Conservation (phyloP, 2,113 vertebrate species). For the Spilogale gracilis region DNA sequence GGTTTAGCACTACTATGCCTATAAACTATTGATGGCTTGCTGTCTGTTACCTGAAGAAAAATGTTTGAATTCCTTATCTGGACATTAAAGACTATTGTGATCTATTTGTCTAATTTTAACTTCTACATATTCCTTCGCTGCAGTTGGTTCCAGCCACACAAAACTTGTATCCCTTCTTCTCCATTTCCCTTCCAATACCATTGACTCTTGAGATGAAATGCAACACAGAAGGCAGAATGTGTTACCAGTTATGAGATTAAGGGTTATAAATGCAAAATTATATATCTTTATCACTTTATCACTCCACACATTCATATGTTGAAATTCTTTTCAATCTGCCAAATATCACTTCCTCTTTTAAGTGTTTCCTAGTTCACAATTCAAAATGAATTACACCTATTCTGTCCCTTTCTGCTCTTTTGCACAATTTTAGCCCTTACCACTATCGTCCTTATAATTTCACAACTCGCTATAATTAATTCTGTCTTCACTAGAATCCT, state of each 20-base stretch:
- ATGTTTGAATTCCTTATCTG: neutral
- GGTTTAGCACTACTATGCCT: neutral
- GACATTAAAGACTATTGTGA: neutral
- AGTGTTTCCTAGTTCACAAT: neutral
- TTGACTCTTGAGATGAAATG: neutral
- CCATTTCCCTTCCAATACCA: neutral
- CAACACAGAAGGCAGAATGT: neutral
- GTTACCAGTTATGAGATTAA: neutral
- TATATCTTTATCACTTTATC: neutral
- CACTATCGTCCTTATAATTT: neutral
- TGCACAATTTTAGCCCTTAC: neutral
- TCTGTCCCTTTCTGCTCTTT: neutral
- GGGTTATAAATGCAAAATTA: constrained; percentile 14
- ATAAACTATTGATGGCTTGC: neutral
- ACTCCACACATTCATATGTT: neutral
- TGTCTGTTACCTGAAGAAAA: constrained; percentile 27
- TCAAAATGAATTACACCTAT: neutral
- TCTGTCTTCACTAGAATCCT: neutral
- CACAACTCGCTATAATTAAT: neutral
- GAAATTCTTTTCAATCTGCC: neutral
- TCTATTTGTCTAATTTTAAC: constrained; percentile 19
- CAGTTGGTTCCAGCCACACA: neutral
- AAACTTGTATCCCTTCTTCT: constrained; percentile 11
- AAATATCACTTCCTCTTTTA: neutral
- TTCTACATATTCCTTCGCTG: neutral